Conservation (phyloP, 2,888 invertebrate species). For the Chesias legatella region DNA sequence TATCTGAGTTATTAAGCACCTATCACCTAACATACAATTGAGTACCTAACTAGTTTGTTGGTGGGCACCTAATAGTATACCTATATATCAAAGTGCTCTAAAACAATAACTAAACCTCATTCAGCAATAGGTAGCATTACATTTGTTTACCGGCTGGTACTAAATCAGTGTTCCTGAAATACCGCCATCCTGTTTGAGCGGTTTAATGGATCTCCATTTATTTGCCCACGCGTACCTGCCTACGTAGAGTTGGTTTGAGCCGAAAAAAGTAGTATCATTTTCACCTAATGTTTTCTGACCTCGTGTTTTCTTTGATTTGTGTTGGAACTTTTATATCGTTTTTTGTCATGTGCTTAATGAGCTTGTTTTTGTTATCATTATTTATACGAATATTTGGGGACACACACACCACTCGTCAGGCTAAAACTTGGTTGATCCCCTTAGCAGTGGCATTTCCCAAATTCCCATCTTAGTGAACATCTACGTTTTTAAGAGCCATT, state of each 20-base stretch:
- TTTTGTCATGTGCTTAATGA: slow-evolving; percentile 15
- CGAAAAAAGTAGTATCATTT: slow-evolving; percentile 28
- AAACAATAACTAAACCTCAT: no score
- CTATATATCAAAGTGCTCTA: no score
- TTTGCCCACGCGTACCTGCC: slow-evolving; percentile 24
- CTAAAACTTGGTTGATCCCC: no score
- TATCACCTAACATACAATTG: no score
- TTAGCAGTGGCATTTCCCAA: no score
- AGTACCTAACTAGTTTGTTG: no score
- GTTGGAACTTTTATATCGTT: slow-evolving; percentile 22
- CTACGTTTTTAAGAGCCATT: no score
- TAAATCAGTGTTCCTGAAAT: slow-evolving; percentile 15
- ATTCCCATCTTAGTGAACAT: no score
- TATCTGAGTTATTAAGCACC: no score
- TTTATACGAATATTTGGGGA: no score
- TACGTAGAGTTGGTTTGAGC: slow-evolving; percentile 23
- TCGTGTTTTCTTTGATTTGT: slow-evolving; percentile 28
- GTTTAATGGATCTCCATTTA: slow-evolving; percentile 26
- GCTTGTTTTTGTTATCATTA: slow-evolving; percentile 20
- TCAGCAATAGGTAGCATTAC: neutral
- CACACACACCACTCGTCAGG: no score
- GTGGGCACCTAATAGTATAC: no score
- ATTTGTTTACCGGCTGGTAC: neutral
- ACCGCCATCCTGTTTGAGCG: slow-evolving; percentile 18
- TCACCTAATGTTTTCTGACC: slow-evolving; percentile 28